Percentiles rank a stretch among this genome's conserved stretches.
These are phyloP conservation scores for Drosophila greeni DNA, from an alignment of 2,888 invertebrate genomes.

Conservation along the genomic window DNA sequence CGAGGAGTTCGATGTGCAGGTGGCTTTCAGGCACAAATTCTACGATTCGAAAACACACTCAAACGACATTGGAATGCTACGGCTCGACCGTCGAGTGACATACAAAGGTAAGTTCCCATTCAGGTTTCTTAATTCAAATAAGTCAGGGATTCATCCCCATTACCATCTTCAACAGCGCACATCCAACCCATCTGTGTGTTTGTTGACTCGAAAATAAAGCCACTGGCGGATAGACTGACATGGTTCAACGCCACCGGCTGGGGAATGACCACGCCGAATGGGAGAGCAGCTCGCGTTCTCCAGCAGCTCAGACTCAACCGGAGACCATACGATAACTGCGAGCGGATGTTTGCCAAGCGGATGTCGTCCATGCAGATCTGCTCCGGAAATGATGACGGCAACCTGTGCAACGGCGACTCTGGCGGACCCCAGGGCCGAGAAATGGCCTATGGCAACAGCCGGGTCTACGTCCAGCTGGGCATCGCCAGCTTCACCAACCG, in stretches of 20 bases:
- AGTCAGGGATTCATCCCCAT: no score
- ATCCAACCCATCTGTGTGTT: slow-evolving; percentile 18
- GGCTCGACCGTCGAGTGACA: slow-evolving; percentile 1
- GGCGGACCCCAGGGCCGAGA: slow-evolving; percentile 4
- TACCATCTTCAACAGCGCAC: neutral
- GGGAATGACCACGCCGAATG: neutral
- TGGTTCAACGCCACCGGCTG: slow-evolving; percentile 8
- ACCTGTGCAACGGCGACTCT: slow-evolving; percentile 8
- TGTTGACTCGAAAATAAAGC: neutral
- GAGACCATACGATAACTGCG: neutral
- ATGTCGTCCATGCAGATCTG: slow-evolving; percentile 1
- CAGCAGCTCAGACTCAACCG: neutral
- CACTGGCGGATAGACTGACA: neutral
- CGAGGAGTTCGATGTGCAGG: neutral
- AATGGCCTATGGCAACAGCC: neutral
- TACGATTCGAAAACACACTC: neutral
- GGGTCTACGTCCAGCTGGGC: slow-evolving; percentile 15
- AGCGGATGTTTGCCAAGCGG: neutral
- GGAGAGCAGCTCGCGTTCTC: neutral
- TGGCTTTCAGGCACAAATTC: neutral
- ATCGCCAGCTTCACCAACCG: slow-evolving; percentile 7
- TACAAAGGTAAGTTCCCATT: neutral
- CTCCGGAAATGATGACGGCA: neutral
- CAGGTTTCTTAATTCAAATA: neutral
- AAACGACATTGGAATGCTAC: slow-evolving; percentile 18